Conservation (phyloP, 2,888 invertebrate species). For the Nemapogon koenigi region DNA sequence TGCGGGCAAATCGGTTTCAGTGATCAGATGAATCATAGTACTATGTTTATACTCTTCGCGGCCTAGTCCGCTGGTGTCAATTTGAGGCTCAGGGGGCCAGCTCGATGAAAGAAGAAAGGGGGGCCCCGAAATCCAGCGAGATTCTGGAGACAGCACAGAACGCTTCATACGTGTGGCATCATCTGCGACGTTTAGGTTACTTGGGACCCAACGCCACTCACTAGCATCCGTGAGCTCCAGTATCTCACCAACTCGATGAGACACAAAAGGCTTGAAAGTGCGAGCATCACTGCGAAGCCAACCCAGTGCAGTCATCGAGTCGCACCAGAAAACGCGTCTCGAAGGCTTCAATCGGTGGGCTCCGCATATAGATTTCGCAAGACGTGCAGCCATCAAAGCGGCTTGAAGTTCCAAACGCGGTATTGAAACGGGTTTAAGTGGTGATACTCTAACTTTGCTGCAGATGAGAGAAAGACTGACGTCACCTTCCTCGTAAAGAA, state of each 20-base stretch:
- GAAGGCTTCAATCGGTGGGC: constrained; percentile 12
- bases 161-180: too few relatives aligned
- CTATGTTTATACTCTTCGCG: neutral
- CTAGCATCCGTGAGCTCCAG: constrained; percentile 16
- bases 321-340: constrained; percentile 16
- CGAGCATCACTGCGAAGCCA: constrained; percentile 7
- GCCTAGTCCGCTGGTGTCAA: too few relatives aligned
- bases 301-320: constrained; percentile 14
- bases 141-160: too few relatives aligned
- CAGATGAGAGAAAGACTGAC: neutral
- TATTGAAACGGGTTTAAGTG: constrained; percentile 8
- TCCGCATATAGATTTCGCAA: constrained; percentile 15
- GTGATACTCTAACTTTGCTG: constrained; percentile 13
- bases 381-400: constrained; percentile 17
- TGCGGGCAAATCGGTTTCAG: too few relatives aligned
- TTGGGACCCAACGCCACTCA: constrained; percentile 15
- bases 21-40: neutral
- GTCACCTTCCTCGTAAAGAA: neutral
- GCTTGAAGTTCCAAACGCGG: constrained; percentile 17
- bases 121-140: neutral
- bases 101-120: neutral
- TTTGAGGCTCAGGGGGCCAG: constrained; percentile 1
- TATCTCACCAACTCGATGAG: constrained; percentile 19
- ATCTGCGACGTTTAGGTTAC: constrained; percentile 16
- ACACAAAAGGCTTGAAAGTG: constrained; percentile 13